Evolutionary conservation across 1,140 invertebrate species (phyloP).

Genomic region (Drosophila sturtevanti): DNA sequence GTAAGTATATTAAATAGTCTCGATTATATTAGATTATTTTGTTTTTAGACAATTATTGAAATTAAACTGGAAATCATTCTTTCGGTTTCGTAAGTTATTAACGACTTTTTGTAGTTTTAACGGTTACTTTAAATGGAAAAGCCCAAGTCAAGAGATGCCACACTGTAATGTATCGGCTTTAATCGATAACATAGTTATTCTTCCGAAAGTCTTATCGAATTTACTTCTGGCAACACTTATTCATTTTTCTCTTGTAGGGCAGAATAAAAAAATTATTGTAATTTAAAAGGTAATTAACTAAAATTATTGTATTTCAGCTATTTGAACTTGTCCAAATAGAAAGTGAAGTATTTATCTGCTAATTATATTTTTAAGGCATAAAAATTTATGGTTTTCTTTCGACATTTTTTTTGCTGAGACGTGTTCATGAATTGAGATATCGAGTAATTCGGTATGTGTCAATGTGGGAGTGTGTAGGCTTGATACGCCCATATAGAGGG

Average conservation of each 20-base stretch:
- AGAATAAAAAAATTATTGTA: constrained; percentile 21
- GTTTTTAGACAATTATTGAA: too few species aligned
- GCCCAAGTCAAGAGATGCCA: background rate
- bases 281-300: constrained; percentile 38
- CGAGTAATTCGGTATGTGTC: constrained; percentile 13
- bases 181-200: background rate
- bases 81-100: background rate
- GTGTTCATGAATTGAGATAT: constrained; percentile 41
- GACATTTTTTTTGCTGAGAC: constrained; percentile 23
- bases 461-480: constrained; percentile 19
- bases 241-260: constrained; percentile 33
- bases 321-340: background rate
- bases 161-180: background rate
- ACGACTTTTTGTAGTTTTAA: too few species aligned
- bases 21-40: background rate
- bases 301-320: background rate
- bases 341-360: background rate
- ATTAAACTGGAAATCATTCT: too few species aligned
- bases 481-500: constrained; percentile 30
- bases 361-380: background rate
- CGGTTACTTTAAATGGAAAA: too few species aligned
- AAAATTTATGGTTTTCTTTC: background rate
- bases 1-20: background rate
- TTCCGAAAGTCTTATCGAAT: background rate
- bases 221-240: background rate